phyloP scores from a whole-genome alignment of 2,113 vertebrate genomes.

The Sisor rabdophorus region DNA sequence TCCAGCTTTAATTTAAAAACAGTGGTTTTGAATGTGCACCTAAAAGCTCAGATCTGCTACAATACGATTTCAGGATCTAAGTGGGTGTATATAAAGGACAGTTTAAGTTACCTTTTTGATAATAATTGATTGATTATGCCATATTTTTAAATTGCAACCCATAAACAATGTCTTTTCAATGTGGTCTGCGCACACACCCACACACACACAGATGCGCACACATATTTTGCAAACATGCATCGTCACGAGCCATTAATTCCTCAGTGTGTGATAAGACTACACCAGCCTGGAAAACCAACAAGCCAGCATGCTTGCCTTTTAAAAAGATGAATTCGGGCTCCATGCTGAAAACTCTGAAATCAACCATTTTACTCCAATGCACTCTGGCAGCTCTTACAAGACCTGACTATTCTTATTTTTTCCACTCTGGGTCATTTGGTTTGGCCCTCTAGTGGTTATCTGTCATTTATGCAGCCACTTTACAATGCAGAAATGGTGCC shows the following conservation, averaged over 20 bases:
- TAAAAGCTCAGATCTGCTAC: constrained; percentile 25
- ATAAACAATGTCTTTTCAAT: not conserved
- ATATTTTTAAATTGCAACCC: not conserved
- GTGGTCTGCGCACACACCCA: not conserved
- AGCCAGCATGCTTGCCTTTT: constrained; percentile 31
- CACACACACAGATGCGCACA: constrained; percentile 7
- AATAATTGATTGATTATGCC: not conserved
- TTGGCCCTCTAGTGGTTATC: constrained; percentile 61
- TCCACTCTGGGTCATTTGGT: constrained; percentile 60
- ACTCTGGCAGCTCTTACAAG: constrained; percentile 5
- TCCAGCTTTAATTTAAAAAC: constrained; percentile 32
- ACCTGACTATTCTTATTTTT: constrained; percentile 42
- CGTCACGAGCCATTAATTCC: constrained; percentile 62
- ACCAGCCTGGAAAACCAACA: constrained; percentile 45
- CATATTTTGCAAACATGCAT: constrained; percentile 61
- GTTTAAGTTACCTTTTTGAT: too few relatives aligned
- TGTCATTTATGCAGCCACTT: constrained; percentile 48
- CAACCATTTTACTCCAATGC: constrained; percentile 10
- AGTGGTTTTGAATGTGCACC: constrained; percentile 7
- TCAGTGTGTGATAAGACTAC: constrained; percentile 58
- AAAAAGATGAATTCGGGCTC: constrained; percentile 21
- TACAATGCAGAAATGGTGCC: constrained; percentile 61
- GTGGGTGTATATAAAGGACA: not conserved
- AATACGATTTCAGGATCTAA: not conserved
- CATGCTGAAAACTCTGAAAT: constrained; percentile 3